Conservation (phyloP, 2,113 vertebrate genomes). For the Hippoglossus stenolepis region DNA sequence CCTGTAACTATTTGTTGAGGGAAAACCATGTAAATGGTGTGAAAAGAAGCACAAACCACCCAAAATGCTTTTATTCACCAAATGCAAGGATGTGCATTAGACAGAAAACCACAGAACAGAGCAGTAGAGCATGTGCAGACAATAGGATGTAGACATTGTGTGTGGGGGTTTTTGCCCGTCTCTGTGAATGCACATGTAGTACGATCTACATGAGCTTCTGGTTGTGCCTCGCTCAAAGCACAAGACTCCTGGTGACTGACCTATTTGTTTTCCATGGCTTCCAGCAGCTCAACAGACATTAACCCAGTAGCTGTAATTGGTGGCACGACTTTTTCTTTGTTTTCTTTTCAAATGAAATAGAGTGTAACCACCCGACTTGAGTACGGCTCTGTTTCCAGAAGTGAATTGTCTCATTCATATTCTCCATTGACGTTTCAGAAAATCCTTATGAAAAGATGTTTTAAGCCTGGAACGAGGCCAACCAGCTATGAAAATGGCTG, state of each 20-base stretch:
- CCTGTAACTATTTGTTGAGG: neutral
- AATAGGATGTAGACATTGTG: neutral
- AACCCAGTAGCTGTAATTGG: neutral
- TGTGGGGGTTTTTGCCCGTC: neutral
- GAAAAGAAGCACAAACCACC: neutral
- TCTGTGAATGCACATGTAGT: too few species aligned
- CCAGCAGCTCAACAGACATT: neutral
- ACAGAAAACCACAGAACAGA: neutral
- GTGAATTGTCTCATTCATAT: neutral
- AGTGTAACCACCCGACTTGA: too few species aligned
- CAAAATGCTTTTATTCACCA: neutral
- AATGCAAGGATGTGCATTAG: neutral
- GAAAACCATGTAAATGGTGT: neutral
- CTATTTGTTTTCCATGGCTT: neutral
- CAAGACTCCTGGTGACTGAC: too few species aligned
- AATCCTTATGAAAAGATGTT: too few species aligned
- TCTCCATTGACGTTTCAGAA: too few species aligned
- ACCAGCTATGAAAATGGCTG: too few species aligned
- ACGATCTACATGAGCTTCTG: too few species aligned
- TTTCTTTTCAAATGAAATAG: neutral
- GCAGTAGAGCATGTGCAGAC: neutral
- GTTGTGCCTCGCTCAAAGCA: too few species aligned
- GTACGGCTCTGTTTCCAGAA: too few species aligned
- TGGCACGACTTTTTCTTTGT: neutral
- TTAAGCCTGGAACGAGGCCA: too few species aligned